Conservation (phyloP, 2,888 invertebrate genomes). For the Drosophila demipolita region DNA sequence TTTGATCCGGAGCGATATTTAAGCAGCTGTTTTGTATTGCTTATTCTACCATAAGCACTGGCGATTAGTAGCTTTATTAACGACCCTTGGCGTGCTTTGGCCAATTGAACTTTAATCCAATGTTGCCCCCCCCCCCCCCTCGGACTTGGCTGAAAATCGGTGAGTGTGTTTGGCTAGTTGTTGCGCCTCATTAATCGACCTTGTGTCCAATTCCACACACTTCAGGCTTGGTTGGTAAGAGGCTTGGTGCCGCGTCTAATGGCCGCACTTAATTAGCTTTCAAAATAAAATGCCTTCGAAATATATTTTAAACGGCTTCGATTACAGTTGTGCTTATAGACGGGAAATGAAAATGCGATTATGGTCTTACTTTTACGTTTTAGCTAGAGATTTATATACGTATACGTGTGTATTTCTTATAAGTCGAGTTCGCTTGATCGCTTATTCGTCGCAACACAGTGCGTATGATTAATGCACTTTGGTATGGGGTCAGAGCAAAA, state of each 20-base stretch:
- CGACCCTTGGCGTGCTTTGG: constrained; percentile 54
- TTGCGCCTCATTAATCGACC: constrained; percentile 69
- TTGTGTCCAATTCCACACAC: constrained; percentile 18
- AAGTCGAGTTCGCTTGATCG: not conserved
- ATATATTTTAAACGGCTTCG: constrained; percentile 68
- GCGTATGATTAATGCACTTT: constrained; percentile 59
- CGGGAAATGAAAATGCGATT: constrained; percentile 51
- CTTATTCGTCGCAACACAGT: constrained; percentile 11
- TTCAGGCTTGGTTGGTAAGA: constrained; percentile 11
- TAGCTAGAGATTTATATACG: constrained; percentile 32
- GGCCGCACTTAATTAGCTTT: constrained; percentile 70
- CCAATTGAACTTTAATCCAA: constrained; percentile 73
- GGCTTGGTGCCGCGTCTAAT: constrained; percentile 46
- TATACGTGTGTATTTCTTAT: constrained; percentile 10
- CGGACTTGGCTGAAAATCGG: not conserved
- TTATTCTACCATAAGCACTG: constrained; percentile 12
- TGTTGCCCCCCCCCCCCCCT: constrained; percentile 5
- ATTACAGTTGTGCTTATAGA: constrained; percentile 39
- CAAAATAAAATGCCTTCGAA: constrained; percentile 63
- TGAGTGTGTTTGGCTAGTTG: constrained; percentile 41
- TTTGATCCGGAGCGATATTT: constrained; percentile 26
- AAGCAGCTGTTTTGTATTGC: constrained; percentile 16
- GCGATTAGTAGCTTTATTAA: constrained; percentile 61
- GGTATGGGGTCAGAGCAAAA: not conserved
- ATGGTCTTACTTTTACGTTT: constrained; percentile 39